Base-by-base conservation (phyloP, 2,888 invertebrate genomes). In the Ceratothoa steindachneri region DNA sequence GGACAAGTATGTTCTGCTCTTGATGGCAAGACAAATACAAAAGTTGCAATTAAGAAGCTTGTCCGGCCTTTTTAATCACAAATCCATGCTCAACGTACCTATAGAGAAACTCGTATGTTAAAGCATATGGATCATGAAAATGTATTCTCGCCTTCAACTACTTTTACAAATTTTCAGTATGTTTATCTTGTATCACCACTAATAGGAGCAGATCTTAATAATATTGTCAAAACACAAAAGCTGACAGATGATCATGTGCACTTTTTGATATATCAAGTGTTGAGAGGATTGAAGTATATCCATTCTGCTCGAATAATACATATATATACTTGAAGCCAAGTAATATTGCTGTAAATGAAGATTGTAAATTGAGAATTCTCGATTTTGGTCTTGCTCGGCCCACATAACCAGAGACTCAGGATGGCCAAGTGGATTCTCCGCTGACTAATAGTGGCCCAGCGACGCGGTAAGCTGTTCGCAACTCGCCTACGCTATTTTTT, bases 111-210 rank as follows among this genome's bases (percentile, higher is more conserved):
- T 69, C 89, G 95, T 75, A 91, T 99, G 88, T 88, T 99, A 72
- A 96, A 97, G 84, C 97, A 97, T 84, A 99, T 99, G 98, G 91
- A 95, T 84, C 99, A 99, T 87, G 99, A 99, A 87, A 99, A 99
- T 89, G 94, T 96, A 1, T 99, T 98, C 85, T 94, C 95, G 84
- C 96, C 98, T 9, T 90, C 92, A 72, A 88, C 88, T 72, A 88
- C 89, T 64, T 86, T 93, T 82, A 91, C 93, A 80, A 91, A 93
- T 82, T 96, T 97, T 84, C 91, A 93, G 83, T 96, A 98, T 86
- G 93, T 98, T 87, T 90, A 99, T 85, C 87, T 99, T 82, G 97
- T 98, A 12, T 97, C 97, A 77, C 95, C 97, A 85, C 87, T 99
- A 81, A 99, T 99, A 98, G 98, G 98, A 69, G 97, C 98, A 19